phyloP scores from a whole-genome alignment of 2,113 vertebrate genomes.

The Pionites leucogaster region DNA sequence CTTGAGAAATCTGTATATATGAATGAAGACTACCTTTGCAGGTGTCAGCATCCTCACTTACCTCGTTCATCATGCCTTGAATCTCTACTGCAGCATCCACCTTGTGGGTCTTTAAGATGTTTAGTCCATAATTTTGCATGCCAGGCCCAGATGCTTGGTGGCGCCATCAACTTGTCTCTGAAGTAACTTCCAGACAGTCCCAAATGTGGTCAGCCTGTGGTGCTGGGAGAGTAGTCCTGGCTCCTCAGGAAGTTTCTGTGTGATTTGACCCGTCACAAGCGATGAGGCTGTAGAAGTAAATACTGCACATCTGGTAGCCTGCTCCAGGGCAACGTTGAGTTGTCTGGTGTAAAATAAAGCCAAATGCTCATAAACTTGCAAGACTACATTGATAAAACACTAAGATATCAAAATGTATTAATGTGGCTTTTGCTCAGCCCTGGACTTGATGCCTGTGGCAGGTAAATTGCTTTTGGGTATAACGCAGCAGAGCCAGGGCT shows the following conservation, averaged over 20 bases:
- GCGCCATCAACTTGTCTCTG: background rate
- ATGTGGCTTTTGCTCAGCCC: background rate
- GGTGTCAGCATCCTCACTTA: background rate
- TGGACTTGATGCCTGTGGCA: fast-evolving
- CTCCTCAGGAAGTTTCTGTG: constrained; percentile 52
- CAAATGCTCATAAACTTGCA: constrained; percentile 36
- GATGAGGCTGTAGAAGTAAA: constrained; percentile 50
- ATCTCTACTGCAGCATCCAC: background rate
- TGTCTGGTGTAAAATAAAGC: constrained; percentile 52
- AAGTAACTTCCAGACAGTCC: constrained; percentile 5
- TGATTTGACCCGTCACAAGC: constrained; percentile 42
- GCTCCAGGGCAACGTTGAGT: background rate
- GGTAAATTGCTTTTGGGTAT: background rate
- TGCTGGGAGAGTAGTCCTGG: background rate
- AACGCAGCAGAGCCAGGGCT: fast-evolving
- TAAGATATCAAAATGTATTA: background rate
- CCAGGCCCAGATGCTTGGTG: background rate
- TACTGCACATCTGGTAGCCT: constrained; percentile 65
- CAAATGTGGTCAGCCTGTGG: background rate
- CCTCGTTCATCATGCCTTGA: background rate
- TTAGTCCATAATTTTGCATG: background rate
- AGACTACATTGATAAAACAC: background rate
- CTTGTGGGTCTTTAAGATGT: background rate
- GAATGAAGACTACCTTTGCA: background rate
- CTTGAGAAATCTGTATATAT: background rate